Evolutionary conservation across 1,140 invertebrate genomes (phyloP).

Genomic region (Drosophila parabipectinata): DNA sequence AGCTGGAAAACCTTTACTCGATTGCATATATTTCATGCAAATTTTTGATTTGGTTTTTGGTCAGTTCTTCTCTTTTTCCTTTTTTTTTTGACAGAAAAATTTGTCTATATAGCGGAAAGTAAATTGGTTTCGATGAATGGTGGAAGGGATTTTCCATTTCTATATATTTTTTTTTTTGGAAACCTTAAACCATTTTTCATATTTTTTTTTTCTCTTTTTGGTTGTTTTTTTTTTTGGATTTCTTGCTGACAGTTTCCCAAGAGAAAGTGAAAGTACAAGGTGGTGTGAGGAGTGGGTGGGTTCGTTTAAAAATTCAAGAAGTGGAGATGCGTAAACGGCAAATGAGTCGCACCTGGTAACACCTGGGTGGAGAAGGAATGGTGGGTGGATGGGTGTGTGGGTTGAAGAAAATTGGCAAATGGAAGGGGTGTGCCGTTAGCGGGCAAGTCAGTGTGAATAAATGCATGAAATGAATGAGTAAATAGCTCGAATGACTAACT

Average conservation of each 20-base stretch:
- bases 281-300: conserved; percentile 29
- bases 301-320: conserved; percentile 65
- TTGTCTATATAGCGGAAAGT: conserved; percentile 45
- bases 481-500: conserved; percentile 76
- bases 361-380: not conserved
- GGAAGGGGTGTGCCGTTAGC: too few relatives aligned
- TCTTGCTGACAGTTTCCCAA: conserved; percentile 58
- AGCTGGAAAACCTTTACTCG: conserved; percentile 8
- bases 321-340: conserved; percentile 60
- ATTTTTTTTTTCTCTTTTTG: not conserved
- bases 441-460: conserved; percentile 71
- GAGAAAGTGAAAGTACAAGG: conserved; percentile 35
- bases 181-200: conserved; percentile 59
- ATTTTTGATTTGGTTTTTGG: conserved; percentile 19
- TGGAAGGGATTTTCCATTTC: not conserved
- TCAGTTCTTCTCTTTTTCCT: not conserved
- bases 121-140: conserved; percentile 37
- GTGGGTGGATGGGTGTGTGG: too few relatives aligned
- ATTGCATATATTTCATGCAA: conserved; percentile 44
- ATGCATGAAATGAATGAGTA: conserved; percentile 80
- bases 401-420: conserved; percentile 6
- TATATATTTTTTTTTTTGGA: not conserved
- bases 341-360: conserved; percentile 68
- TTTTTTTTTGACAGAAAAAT: conserved; percentile 27
- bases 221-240: not conserved